phyloP scores from a whole-genome alignment of 2,113 vertebrate species.

The Orthochromis malagaraziensis region DNA sequence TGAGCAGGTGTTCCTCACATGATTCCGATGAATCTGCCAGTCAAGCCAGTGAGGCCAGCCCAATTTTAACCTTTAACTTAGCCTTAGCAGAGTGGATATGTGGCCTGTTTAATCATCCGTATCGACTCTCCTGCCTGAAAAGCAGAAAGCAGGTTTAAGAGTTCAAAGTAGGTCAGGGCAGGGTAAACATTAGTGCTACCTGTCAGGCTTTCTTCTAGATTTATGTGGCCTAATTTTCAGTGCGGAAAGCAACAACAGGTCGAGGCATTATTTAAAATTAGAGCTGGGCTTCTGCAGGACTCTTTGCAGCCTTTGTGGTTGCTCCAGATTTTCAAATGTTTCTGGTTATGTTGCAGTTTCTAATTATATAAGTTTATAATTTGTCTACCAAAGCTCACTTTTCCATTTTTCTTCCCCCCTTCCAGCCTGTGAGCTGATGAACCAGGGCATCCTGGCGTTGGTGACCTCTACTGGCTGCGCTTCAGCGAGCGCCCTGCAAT shows the following conservation, averaged over 20 bases:
- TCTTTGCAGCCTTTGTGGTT: fast-evolving
- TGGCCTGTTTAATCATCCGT: background rate
- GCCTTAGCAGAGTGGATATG: background rate
- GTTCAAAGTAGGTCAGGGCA: background rate
- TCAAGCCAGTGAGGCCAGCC: background rate
- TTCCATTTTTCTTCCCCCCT: background rate
- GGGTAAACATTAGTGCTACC: background rate
- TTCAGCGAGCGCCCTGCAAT: conserved; percentile 91
- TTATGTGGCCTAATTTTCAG: background rate
- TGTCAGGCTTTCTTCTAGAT: background rate
- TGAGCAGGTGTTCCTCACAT: background rate
- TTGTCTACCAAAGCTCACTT: background rate
- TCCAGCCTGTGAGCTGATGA: conserved; percentile 96
- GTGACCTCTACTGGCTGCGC: conserved; percentile 95
- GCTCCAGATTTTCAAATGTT: background rate
- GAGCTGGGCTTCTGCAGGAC: background rate
- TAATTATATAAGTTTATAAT: background rate
- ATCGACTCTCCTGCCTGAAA: background rate
- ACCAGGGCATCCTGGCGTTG: conserved; percentile 91
- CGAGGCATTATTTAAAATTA: background rate
- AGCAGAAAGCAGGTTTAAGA: background rate
- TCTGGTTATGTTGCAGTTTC: background rate
- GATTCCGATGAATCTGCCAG: background rate
- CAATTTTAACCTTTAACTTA: background rate
- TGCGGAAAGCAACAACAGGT: background rate